Base-by-base conservation (phyloP, 1,140 invertebrate genomes). In the Stenopsyche tienmushanensis region DNA sequence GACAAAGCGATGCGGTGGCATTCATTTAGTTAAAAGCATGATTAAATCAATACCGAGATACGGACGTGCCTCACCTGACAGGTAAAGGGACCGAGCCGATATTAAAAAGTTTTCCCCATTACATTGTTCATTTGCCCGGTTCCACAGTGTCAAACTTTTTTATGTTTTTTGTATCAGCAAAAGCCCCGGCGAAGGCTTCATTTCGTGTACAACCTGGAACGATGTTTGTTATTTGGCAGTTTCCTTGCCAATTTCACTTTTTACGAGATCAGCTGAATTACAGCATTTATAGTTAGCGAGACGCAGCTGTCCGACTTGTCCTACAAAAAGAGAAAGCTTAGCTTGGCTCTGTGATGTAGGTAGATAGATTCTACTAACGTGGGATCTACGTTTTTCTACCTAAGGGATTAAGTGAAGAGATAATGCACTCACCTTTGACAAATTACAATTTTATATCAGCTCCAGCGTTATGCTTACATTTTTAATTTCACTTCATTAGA, bases 21-120 rank as follows among this genome's bases (percentile, higher is more conserved):
- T n/a, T n/a, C n/a, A n/a, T n/a, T n/a, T n/a, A n/a, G n/a, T n/a
- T n/a, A 15, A 23, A 41, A n/a, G 15, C 8, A 24, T 41, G 54
- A 57, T 57, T 29, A 57, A 57, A 55, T 55, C 52, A 25, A 55
- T 26, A 34, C 5, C 5, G 29, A n/a, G n/a, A n/a, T n/a, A n/a
- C n/a, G n/a, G n/a, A n/a, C n/a, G n/a, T n/a, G n/a, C 13, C 15
- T 10, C 15, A 54, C 52, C 25, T 57, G 54, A 23, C 54, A 57
- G 54, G 54, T 57, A 42, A 42, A 57, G 34, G 42, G 20, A n/a
- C 3, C 39, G 21, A 18, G 3, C 34, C 54, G 54, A 57, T 57
- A 57, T 57, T 57, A 57, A 57, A 57, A 57, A 57, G 29, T 57
- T 57, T 57, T 24, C 17, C 54, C 54, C 54, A 29, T 57, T 57